phyloP scores from a whole-genome alignment of 2,888 invertebrate genomes.

The Dendrolimus houi region DNA sequence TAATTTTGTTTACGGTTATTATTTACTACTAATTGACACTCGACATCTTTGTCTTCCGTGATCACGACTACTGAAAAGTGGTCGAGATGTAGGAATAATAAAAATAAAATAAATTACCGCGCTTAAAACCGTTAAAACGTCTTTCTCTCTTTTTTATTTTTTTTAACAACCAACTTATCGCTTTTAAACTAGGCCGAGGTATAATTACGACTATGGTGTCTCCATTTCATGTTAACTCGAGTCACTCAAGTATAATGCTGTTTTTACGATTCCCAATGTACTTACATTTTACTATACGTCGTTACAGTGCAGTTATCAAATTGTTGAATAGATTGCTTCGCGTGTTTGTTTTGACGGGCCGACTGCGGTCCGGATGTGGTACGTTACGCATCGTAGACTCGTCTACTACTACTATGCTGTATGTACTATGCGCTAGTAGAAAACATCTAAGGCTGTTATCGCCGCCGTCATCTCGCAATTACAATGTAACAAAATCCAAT shows the following conservation, averaged over 20 bases:
- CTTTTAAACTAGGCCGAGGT: no score
- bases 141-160: no score
- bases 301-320: conserved; percentile 43
- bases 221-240: background rate
- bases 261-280: conserved; percentile 3
- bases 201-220: background rate
- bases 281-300: conserved; percentile 8
- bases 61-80: no score
- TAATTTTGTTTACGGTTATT: no score
- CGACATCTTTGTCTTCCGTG: no score
- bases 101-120: no score
- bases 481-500: background rate
- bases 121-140: no score
- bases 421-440: conserved; percentile 2
- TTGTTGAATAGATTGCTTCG: conserved; percentile 36
- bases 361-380: conserved; percentile 7
- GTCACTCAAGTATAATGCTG: conserved; percentile 10
- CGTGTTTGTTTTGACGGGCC: conserved; percentile 36
- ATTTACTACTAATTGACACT: no score
- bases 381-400: conserved; percentile 15
- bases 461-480: background rate
- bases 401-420: conserved; percentile 7
- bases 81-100: no score
- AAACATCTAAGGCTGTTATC: conserved; percentile 1
- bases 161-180: no score